Percentiles rank a stretch among this genome's conserved stretches.
Conservation (phyloP, 30 jellyfish, hydroid and myxozoan genomes). For the Catostylus mosaicus region DNA sequence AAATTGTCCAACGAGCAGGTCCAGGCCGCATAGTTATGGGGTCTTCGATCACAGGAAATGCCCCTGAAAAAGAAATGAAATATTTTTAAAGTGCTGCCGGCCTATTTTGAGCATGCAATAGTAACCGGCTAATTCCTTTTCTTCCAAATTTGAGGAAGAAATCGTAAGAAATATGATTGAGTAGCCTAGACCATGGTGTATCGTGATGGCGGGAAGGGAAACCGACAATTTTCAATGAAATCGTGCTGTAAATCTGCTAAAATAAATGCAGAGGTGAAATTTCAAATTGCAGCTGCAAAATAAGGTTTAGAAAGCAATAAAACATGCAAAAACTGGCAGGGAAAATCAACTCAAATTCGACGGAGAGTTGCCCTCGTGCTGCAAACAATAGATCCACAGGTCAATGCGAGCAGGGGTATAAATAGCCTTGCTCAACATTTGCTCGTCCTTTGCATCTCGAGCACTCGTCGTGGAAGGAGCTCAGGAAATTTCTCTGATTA, state of each 20-base stretch:
- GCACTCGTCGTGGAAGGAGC: background rate
- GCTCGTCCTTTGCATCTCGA: background rate
- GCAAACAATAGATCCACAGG: background rate
- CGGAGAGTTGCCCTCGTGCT: background rate
- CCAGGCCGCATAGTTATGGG: too few species aligned
- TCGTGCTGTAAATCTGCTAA: background rate
- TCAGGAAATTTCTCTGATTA: background rate
- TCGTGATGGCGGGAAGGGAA: background rate
- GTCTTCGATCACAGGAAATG: background rate
- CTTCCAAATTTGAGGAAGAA: background rate
- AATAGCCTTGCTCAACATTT: too few species aligned
- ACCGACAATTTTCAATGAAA: background rate
- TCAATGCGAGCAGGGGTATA: background rate
- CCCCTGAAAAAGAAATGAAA: background rate
- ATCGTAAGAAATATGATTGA: background rate
- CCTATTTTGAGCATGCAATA: background rate
- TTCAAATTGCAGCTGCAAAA: background rate
- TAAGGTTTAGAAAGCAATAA: background rate
- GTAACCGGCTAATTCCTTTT: background rate
- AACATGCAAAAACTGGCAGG: background rate
- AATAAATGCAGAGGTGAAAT: background rate
- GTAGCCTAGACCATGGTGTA: background rate
- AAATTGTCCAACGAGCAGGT: too few species aligned
- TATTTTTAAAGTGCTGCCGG: too few species aligned
- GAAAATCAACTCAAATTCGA: too few species aligned